These are phyloP conservation scores for Drosophila nasuta DNA, from an alignment of 1,140 invertebrate species.

Conservation along the genomic window DNA sequence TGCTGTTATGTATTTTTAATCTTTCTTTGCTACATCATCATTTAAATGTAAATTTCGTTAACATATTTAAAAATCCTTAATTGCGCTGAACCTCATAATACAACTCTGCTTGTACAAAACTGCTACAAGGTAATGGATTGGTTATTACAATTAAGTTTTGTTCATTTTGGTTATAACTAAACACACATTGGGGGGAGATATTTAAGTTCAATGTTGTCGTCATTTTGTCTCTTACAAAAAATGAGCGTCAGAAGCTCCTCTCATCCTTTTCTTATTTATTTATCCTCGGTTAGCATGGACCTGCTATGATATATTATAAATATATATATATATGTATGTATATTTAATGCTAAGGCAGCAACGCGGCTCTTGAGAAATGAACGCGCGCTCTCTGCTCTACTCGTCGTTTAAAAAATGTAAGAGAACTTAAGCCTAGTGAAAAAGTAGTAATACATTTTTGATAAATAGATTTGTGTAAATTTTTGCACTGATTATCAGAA, in stretches of 20 bases:
- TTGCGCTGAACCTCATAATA: constrained; percentile 61
- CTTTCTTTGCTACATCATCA: constrained; percentile 77
- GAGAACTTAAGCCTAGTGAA: constrained; percentile 74
- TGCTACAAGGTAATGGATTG: constrained; percentile 61
- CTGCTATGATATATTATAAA: constrained; percentile 34
- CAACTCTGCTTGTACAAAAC: constrained; percentile 66
- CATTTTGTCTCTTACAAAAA: constrained; percentile 48
- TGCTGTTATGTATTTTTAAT: constrained; percentile 63
- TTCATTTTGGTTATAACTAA: constrained; percentile 68
- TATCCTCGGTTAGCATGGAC: constrained; percentile 42
- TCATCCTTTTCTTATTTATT: constrained; percentile 3
- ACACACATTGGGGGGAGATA: constrained; percentile 53
- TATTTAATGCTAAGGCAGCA: constrained; percentile 61
- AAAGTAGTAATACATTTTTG: constrained; percentile 68
- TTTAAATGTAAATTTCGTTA: constrained; percentile 76
- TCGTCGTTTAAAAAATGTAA: constrained; percentile 63
- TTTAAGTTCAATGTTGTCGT: constrained; percentile 52
- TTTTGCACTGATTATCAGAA: constrained; percentile 79
- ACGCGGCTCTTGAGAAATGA: constrained; percentile 49
- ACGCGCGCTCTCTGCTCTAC: constrained; percentile 63
- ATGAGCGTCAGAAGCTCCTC: constrained; percentile 25
- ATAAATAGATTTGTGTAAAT: constrained; percentile 51
- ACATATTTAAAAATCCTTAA: constrained; percentile 60
- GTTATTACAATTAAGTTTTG: constrained; percentile 64
- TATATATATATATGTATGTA: constrained; percentile 39